Percentiles rank a stretch among this genome's conserved stretches.
These are phyloP conservation scores for Calyptommatus sinebrachiatus DNA, from an alignment of 2,113 vertebrate species.

Conservation along the genomic window DNA sequence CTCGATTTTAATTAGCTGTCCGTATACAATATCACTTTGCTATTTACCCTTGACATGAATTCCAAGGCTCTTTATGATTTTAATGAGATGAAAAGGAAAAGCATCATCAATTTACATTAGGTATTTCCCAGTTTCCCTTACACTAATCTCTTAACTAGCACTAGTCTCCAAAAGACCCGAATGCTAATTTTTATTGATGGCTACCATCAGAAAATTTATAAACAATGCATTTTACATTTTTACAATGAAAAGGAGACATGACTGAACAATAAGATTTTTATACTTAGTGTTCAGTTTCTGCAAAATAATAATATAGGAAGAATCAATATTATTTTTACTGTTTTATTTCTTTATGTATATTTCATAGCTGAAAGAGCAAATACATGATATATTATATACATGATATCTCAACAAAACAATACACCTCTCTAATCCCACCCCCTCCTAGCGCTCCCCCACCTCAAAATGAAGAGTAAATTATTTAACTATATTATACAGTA, in stretches of 20 bases:
- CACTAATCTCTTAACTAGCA: conserved; percentile 57
- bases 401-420: too few relatives aligned
- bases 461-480: too few relatives aligned
- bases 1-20: conserved; percentile 62
- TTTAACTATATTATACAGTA: too few relatives aligned
- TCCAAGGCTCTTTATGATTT: conserved; percentile 68
- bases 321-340: background rate
- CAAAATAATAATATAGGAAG: background rate
- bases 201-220: conserved; percentile 61
- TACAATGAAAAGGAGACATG: conserved; percentile 49
- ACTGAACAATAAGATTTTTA: conserved; percentile 52
- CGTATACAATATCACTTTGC: conserved; percentile 47
- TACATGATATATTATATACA: too few relatives aligned
- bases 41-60: conserved; percentile 74
- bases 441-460: too few relatives aligned
- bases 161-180: conserved; percentile 52
- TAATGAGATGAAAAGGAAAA: conserved; percentile 72
- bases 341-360: too few relatives aligned
- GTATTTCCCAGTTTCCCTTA: conserved; percentile 60
- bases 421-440: too few relatives aligned
- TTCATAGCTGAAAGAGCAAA: too few relatives aligned
- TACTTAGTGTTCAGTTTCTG: conserved; percentile 11
- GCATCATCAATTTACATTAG: conserved; percentile 70
- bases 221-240: conserved; percentile 50
- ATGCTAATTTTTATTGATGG: conserved; percentile 72